Evolutionary conservation across 2,888 invertebrate species (phyloP), one percentile per base, ranked within the genome.

Genomic region (Malachius bipustulatus): DNA sequence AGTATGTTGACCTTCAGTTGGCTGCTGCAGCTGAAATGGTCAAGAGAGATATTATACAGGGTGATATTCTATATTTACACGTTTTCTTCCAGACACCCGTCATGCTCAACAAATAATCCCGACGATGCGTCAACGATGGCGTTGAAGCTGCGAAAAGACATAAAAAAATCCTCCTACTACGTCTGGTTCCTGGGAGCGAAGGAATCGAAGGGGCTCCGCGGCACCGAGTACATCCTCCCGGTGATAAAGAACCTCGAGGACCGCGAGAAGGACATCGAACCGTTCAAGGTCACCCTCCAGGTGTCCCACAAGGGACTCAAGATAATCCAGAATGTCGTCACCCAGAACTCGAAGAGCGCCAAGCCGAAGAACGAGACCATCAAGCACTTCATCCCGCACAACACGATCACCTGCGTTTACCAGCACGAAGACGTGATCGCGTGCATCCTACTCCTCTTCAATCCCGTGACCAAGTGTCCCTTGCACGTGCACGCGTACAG

Each of bases 121-220:
- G n/a, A n/a, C n/a, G n/a, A n/a, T n/a, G n/a, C n/a, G n/a, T n/a
- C n/a, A n/a, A n/a, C n/a, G 56, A 83, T 83, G 83, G 83, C 83
- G 60, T 66, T 83, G 56, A 75, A 81, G 66, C 62, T 81, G 50
- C 77, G 81, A 61, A 84, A 84, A 63, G 87, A 88, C 60, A 81
- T 87, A 52, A 88, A 87, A 66, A 88, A 88, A 59, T 84, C 85
- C 39, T 85, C 85, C 24, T 88, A 87, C 66, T 88, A 88, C 66
- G 87, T 88, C 44, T 87, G 87, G 83, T 88, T 94, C 68, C 73
- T 96, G 54, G 96, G 96, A 13, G 93, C 94, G 51, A 85, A 91
- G 66, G 94, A 96, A 67, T 85, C 89, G 38, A 79, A 85, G 49
- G 93, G 88, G 0, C 65, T 90, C 14, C 67, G 87, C 0, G 90